Evolutionary conservation across 2,113 vertebrate genomes (phyloP).

Genomic region (Galbula dea): DNA sequence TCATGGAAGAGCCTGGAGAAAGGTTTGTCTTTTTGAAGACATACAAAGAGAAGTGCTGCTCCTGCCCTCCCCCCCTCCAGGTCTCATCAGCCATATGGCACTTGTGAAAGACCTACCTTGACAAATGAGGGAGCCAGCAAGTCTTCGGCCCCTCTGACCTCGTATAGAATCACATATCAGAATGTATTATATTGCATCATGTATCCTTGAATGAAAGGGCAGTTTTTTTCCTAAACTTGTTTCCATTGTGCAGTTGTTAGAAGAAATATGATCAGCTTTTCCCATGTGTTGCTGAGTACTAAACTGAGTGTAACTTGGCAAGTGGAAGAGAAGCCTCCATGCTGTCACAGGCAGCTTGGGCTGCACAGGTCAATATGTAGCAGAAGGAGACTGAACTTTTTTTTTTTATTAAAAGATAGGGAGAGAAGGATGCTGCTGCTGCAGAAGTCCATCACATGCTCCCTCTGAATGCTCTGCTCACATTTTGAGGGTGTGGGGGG

Average conservation of each 20-base stretch:
- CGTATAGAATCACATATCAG: neutral
- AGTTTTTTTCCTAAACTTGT: neutral
- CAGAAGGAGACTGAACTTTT: neutral
- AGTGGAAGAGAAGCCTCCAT: neutral
- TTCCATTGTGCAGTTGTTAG: neutral
- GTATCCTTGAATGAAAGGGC: neutral
- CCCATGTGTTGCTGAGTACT: neutral
- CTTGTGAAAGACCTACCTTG: neutral
- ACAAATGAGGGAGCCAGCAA: neutral
- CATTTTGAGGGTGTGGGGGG: neutral
- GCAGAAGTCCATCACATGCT: neutral
- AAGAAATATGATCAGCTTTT: neutral
- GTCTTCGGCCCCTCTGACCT: neutral
- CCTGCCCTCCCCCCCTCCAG: rapidly evolving
- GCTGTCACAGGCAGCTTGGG: neutral
- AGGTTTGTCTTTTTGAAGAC: neutral
- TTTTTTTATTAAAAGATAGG: neutral
- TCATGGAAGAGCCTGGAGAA: neutral
- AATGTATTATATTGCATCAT: neutral
- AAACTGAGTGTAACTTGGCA: neutral
- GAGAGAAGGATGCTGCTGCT: neutral
- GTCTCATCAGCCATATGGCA: rapidly evolving
- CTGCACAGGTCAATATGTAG: neutral
- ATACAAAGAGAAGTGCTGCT: neutral
- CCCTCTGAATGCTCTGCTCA: neutral